Base-by-base conservation (phyloP, 2,888 invertebrate species). In the Agrypnus murinus region DNA sequence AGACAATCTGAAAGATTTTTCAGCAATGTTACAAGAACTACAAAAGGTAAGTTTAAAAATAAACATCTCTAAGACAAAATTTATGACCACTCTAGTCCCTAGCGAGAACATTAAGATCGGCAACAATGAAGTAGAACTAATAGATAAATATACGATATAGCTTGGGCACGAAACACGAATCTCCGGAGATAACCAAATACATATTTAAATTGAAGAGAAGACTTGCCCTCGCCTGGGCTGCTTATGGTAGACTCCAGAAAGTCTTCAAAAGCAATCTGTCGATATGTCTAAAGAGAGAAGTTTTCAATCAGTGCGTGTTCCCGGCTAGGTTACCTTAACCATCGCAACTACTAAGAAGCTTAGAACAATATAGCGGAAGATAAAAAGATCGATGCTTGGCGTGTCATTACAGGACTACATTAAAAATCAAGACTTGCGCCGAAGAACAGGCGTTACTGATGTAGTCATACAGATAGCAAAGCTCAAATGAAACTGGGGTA, bases 271-370 rank as follows among this genome's bases (percentile, higher is more conserved):
- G 53, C 53, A 14, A 53, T 4, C 8, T 53, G 1, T 12, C 48
- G 34, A 55, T 50, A 19, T 19, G 50, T 7, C 19, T 50, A 25
- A 50, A 50, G 19, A 2, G 50, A 50, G 7, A 10, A 50, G 50
- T 31, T 31, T 50, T 50, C n/a, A 55, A 55, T 32, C 8, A 55
- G 25, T 17, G 19, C 2, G 9, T 3, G 3, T 9, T 48, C 1
- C 55, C 36, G 8, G 55, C 32, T 14, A 3, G 12, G 14, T 53
- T n/a, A 32, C 53, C 12, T 12, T 53, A 8, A 60, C 60, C 38
- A 67, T 12, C 40, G 50, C 60, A 59, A 46, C 67, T 7, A 48
- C 38, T 46, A 12, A 53, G 19, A 67, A 60, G 36, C 59, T 58
- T 15, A 25, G 38, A 67, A 32, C 8, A 53, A 43, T 38, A 32